These are phyloP conservation scores for Sitta carolinensis DNA, from an alignment of 2,797 vertebrate genomes.

Conservation along the genomic window DNA sequence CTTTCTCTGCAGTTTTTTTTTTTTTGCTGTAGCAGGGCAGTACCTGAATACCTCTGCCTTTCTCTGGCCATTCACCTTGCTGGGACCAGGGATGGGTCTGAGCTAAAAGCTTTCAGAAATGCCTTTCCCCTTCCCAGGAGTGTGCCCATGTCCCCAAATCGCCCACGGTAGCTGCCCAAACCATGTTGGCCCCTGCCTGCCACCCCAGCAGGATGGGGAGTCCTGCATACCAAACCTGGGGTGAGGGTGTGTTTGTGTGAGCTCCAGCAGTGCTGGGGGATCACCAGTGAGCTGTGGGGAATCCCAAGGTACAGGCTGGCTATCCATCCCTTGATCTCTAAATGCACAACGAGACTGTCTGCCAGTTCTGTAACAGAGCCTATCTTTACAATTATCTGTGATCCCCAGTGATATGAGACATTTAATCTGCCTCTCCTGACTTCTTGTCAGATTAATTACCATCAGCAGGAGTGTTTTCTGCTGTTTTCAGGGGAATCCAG, in stretches of 20 bases:
- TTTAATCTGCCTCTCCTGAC: conserved; percentile 48
- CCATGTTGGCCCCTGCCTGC: fast-evolving
- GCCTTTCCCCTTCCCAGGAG: neutral
- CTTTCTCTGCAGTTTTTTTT: neutral
- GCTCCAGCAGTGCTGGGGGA: neutral
- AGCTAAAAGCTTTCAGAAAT: neutral
- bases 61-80: neutral
- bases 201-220: neutral
- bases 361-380: neutral
- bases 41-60: neutral
- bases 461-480: conserved; percentile 3
- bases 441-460: conserved; percentile 47
- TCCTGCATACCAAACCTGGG: fast-evolving
- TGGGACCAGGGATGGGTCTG: neutral
- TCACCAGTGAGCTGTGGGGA: neutral
- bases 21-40: neutral
- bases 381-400: neutral
- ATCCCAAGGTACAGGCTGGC: neutral
- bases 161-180: fast-evolving
- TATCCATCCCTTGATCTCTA: neutral
- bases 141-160: fast-evolving
- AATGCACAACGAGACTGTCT: neutral
- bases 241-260: neutral
- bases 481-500: neutral
- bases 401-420: neutral